Base-by-base conservation (phyloP, 2,113 vertebrate genomes). In the Piprites chloris region DNA sequence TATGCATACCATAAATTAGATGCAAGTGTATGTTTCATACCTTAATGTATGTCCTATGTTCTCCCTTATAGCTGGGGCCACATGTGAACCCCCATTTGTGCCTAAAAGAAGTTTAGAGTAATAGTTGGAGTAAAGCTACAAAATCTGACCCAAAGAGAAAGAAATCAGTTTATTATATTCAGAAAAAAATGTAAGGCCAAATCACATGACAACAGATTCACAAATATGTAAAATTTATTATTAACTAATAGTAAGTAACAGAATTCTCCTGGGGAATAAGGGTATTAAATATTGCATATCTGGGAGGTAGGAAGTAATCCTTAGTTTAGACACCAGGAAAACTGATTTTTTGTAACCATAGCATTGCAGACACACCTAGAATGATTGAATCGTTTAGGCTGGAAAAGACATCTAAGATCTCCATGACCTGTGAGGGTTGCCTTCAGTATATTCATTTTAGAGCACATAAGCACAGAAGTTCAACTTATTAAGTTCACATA, bases 381-480 rank as follows among this genome's bases (percentile, higher is more conserved):
- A 71, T 42, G 21, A 49, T 27, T 13, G 22, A 56, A 55, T 76
- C 26, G 76, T 32, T 37, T 35, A 35, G 17, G 6, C 6, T 62
- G 41, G 35, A 35, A 76, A 69, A 62, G 20, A 53, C 14, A 42
- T 11, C 52, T 39, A 30, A 41, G 39, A 47, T 9, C 26, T 35
- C 52, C 52, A 59, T 59, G 71, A 27, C 23, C 22, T 53, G 22
- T 39, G 33, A 37, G 23, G 9, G 9, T 27, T 44, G 22, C 9
- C 52, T 65, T 72, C 14, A 7, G 21, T 37, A 5, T 12, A 24
- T 50, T 49, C 52, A 24, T 91, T 93, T 65, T 71, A 61, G 41
- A 87, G 23, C 35, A 68, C 0, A 0, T 30, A 76, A 52, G 12
- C 33, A 85, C n/a, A 1, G 39, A 69, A 66, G 9, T 39, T 83